Conservation (phyloP, 2,113 vertebrate species). For the Salminus brasiliensis region DNA sequence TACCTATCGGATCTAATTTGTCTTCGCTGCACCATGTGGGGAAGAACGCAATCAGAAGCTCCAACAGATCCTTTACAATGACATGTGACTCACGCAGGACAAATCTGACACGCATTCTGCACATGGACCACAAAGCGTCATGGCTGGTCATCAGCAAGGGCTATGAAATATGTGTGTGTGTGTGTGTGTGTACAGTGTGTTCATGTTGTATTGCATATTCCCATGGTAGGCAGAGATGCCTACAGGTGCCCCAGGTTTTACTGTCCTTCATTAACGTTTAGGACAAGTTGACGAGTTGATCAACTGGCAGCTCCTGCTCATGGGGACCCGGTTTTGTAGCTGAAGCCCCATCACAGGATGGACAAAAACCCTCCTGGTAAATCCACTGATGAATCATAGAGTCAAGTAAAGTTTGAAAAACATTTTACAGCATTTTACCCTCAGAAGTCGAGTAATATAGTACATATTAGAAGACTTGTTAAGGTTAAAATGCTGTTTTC, state of each 20-base stretch:
- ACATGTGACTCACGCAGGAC: constrained; percentile 33
- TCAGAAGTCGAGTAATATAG: too few species aligned
- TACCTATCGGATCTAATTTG: neutral
- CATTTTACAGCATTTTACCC: too few species aligned
- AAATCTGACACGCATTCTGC: constrained; percentile 35
- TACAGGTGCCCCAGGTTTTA: neutral
- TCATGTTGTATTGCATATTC: too few species aligned
- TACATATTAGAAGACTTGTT: too few species aligned
- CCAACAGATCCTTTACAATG: constrained; percentile 22
- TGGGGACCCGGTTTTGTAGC: too few species aligned
- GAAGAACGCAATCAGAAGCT: neutral
- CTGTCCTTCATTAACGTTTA: constrained; percentile 23
- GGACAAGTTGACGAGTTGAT: too few species aligned
- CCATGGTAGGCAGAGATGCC: neutral
- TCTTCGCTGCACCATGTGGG: neutral
- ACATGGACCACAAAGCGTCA: constrained; percentile 1
- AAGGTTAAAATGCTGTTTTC: too few species aligned
- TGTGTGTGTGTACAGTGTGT: neutral
- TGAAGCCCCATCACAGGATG: too few species aligned
- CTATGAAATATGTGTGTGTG: neutral
- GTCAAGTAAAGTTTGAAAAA: too few species aligned
- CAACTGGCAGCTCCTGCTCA: neutral
- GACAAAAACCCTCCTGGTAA: too few species aligned
- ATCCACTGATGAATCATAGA: too few species aligned
- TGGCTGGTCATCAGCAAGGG: constrained; percentile 17